Evolutionary conservation across 35 echinoderm and acorn worm genomes (phyloP).

Genomic region (Apostichopus californicus): DNA sequence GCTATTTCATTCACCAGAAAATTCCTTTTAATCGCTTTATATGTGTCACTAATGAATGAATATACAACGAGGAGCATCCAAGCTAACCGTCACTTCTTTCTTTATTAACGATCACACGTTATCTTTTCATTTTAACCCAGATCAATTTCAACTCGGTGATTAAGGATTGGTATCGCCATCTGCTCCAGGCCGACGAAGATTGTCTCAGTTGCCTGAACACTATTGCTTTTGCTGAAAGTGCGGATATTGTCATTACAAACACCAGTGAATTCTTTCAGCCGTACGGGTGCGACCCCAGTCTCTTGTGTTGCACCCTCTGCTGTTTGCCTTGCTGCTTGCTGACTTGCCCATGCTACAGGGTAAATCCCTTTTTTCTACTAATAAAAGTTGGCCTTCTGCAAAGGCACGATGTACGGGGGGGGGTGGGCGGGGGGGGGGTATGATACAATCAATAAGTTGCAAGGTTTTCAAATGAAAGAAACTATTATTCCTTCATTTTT

Average conservation of each 20-base stretch:
- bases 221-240: conserved; percentile 30
- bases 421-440: no score
- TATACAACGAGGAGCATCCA: no score
- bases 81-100: no score
- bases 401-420: no score
- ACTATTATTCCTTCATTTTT: no score
- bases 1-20: background rate
- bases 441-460: no score
- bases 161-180: conserved; percentile 30
- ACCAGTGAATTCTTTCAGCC: conserved; percentile 42
- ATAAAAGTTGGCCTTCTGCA: no score
- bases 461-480: no score
- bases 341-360: conserved; percentile 37
- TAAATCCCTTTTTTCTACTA: background rate
- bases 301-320: conserved; percentile 40
- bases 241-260: conserved; percentile 24
- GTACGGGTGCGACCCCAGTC: conserved; percentile 27
- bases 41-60: no score
- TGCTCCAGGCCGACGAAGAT: conserved; percentile 21
- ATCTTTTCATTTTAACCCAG: background rate
- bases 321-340: conserved; percentile 41
- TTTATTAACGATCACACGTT: no score
- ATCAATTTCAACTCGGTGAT: conserved; percentile 15
- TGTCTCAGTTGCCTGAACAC: conserved; percentile 41
- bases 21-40: background rate